Conservation (phyloP, 2,113 vertebrate genomes). For the Cyprinodon tularosa region DNA sequence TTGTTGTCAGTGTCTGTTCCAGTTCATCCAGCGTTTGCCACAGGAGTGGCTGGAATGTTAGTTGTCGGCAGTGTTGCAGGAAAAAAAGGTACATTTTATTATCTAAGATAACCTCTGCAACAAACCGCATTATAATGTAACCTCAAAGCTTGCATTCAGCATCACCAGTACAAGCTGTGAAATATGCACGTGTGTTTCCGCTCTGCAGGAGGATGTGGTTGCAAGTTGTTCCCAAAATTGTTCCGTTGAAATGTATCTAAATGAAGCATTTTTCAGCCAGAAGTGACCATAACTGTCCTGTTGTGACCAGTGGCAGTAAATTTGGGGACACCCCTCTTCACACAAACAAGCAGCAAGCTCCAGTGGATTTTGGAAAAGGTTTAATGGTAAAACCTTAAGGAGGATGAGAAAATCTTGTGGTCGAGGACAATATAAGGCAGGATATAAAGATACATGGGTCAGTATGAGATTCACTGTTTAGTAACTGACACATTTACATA, state of each 20-base stretch:
- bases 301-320: slow-evolving; percentile 40
- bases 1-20: slow-evolving; percentile 46
- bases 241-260: slow-evolving; percentile 47
- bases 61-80: slow-evolving; percentile 6
- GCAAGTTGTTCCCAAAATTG: slow-evolving; percentile 30
- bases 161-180: not conserved
- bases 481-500: not conserved
- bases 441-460: not conserved
- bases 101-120: slow-evolving; percentile 1
- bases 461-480: not conserved
- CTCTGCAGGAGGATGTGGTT: slow-evolving; percentile 32
- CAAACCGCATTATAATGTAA: slow-evolving; percentile 12
- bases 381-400: not conserved
- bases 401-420: slow-evolving; percentile 20
- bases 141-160: slow-evolving; percentile 11
- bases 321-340: slow-evolving; percentile 13
- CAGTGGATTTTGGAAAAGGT: slow-evolving; percentile 13
- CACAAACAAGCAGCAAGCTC: not conserved
- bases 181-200: not conserved
- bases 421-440: slow-evolving; percentile 19
- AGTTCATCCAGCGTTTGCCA: slow-evolving; percentile 52
- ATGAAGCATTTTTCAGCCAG: slow-evolving; percentile 48
- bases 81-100: slow-evolving; percentile 6
- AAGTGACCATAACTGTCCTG: slow-evolving; percentile 45
- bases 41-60: slow-evolving; percentile 54